A percentile compares a stretch with the other conserved stretches of the same genome.
Conservation (phyloP, 23 tunicate genomes). For the Styela clava region DNA sequence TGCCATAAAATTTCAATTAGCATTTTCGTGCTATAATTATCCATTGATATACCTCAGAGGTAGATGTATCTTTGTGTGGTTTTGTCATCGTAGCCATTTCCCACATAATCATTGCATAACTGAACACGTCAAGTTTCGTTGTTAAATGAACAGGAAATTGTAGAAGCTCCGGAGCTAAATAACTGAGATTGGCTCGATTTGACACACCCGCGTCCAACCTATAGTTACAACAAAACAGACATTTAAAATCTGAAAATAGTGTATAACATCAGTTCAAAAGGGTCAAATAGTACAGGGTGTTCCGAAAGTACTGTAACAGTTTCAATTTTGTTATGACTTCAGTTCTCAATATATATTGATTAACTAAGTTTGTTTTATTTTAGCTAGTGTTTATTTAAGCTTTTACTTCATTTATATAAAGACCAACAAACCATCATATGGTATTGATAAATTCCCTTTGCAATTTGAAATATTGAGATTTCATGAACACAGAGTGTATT, state of each 20-base stretch:
- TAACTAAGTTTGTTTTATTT: too few species aligned
- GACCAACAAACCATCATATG: too few species aligned
- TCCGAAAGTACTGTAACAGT: background rate
- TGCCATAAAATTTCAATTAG: too few species aligned
- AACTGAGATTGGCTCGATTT: conserved; percentile 41
- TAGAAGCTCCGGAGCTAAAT: conserved; percentile 82
- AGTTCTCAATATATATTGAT: too few species aligned
- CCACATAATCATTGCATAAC: conserved; percentile 74
- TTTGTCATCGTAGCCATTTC: conserved; percentile 61
- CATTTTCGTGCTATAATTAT: too few species aligned
- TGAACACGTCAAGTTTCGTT: conserved; percentile 80
- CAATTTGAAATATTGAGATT: too few species aligned
- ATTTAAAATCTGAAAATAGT: background rate
- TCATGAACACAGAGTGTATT: too few species aligned
- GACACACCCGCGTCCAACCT: conserved; percentile 34
- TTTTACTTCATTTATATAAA: background rate
- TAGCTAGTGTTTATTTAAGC: too few species aligned
- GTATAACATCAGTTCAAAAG: background rate
- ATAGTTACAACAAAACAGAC: background rate
- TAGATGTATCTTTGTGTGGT: conserved; percentile 29
- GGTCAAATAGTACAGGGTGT: background rate
- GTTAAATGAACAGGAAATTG: conserved; percentile 72
- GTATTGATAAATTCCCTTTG: too few species aligned
- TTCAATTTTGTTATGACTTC: too few species aligned
- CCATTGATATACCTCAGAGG: conserved; percentile 35